These are phyloP conservation scores for Theristicus caerulescens DNA, from an alignment of 2,113 vertebrate species.

Conservation along the genomic window DNA sequence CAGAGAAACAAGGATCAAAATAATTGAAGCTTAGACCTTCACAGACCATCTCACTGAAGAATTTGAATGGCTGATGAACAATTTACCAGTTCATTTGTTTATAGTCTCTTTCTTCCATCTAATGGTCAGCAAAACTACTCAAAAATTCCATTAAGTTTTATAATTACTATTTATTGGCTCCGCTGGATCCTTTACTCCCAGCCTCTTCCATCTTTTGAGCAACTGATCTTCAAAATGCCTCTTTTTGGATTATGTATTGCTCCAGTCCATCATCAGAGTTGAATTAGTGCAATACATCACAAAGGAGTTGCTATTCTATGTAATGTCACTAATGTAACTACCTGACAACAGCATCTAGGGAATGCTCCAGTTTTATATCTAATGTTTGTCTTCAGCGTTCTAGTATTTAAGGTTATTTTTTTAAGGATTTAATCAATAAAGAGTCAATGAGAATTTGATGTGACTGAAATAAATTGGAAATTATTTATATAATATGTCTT, in stretches of 20 bases:
- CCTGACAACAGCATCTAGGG: not conserved
- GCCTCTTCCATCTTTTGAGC: not conserved
- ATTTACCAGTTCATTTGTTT: not conserved
- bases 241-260: not conserved
- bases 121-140: not conserved
- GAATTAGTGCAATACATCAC: not conserved
- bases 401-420: not conserved
- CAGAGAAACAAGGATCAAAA: not conserved
- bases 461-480: not conserved
- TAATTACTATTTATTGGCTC: not conserved
- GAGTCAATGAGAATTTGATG: not conserved
- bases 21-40: not conserved
- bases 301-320: not conserved
- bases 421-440: not conserved
- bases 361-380: not conserved
- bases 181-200: not conserved
- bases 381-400: not conserved
- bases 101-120: not conserved
- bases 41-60: not conserved
- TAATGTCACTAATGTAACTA: not conserved
- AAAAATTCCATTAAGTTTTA: slow-evolving; percentile 9
- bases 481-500: not conserved
- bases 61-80: not conserved
- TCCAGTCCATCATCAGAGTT: not conserved
- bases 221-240: not conserved